Base-by-base conservation (phyloP, 2,113 vertebrate species). In the Geococcyx californianus region DNA sequence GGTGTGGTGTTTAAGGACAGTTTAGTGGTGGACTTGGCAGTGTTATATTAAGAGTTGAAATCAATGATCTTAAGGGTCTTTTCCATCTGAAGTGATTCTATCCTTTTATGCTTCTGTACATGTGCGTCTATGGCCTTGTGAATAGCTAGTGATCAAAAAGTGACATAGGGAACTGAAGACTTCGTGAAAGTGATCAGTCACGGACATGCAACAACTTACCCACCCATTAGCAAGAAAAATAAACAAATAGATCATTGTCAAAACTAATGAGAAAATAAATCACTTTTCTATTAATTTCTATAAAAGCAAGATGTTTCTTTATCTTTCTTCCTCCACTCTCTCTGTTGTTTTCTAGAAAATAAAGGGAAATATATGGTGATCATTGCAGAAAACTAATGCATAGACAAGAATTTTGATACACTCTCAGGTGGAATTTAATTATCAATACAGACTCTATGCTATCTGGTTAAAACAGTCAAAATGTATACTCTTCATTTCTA, bases 261-360 rank as follows among this genome's bases (percentile, higher is more conserved):
- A 87, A 90, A 92, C 34, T 91, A 90, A 89, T 87, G 64, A 78
- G 45, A 68, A 90, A 94, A 94, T 78, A 78, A 90, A 90, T 77
- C 45, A 80, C 12, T 73, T 80, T 86, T 90, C 95, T 49, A 11
- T 90, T 73, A 87, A 72, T 75, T 78, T 84, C 86, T 84, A 52
- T 60, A 81, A 84, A 78, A 92, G 23, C 21, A 89, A 68, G 64
- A 75, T 38, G 75, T 33, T 89, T 51, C 81, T 52, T 78, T 29
- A 34, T 75, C 72, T 92, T 90, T 80, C 60, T 72, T 78, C 54
- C 60, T 31, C 49, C 6, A 3, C 36, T 73, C 31, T 55, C 16
- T 76, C 82, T 54, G 66, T 73, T 91, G 34, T 93, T 92, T 95
- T 84, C 33, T 68, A 70, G 40, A n/a, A 63, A 69, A 88, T 38